These are phyloP conservation scores for Catostylus mosaicus DNA, from an alignment of 30 jellyfish, hydroid and myxozoan species.

Conservation along the genomic window DNA sequence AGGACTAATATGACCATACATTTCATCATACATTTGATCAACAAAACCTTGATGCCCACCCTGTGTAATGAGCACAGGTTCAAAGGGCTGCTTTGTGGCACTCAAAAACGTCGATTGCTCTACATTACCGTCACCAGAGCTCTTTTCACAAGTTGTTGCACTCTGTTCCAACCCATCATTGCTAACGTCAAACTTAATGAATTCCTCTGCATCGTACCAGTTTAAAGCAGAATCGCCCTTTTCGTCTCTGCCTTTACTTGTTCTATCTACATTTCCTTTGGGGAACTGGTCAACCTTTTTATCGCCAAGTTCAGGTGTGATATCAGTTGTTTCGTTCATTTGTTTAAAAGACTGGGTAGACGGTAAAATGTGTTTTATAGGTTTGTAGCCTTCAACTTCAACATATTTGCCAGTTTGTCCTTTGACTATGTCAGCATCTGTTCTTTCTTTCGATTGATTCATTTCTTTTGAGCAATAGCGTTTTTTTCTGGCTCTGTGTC, in stretches of 20 bases:
- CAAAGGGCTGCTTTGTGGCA: neutral
- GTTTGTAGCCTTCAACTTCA: neutral
- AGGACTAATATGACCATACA: conserved; percentile 7
- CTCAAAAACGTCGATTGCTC: neutral
- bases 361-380: neutral
- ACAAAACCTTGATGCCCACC: neutral
- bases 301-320: neutral
- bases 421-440: neutral
- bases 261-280: neutral
- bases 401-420: neutral
- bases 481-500: neutral
- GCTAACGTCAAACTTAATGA: conserved; percentile 6
- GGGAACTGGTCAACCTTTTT: neutral
- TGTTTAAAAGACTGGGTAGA: neutral
- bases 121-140: neutral
- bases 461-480: neutral
- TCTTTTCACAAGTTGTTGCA: neutral
- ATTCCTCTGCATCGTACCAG: conserved; percentile 35
- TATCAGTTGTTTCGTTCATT: neutral
- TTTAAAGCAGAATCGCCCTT: neutral
- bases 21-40: conserved; percentile 3
- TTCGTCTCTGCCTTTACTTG: neutral
- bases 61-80: neutral
- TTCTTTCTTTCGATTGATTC: neutral
- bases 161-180: neutral